Conservation (phyloP, 2,797 vertebrate species). For the Clarias pachynema region DNA sequence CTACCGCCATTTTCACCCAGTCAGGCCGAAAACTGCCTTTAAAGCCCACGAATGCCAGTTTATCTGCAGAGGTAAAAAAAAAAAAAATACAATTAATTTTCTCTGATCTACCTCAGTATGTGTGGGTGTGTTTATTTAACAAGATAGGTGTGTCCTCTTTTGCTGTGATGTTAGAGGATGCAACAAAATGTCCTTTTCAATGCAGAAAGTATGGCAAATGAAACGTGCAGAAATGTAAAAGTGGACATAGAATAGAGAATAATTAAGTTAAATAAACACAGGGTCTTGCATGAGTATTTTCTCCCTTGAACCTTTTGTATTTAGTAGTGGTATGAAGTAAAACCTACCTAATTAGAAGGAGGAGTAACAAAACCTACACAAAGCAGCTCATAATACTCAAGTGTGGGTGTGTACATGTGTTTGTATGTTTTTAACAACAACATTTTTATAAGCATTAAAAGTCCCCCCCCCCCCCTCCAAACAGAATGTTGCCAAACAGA, state of each 20-base stretch:
- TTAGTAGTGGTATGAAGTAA: not conserved
- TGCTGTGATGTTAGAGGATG: not conserved
- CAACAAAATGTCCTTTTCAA: not conserved
- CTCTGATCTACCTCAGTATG: not conserved
- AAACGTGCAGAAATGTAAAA: not conserved
- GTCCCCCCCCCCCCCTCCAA: too few species aligned
- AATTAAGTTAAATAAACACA: not conserved
- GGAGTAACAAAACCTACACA: too few species aligned
- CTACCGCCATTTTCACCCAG: constrained; percentile 85
- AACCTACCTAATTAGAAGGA: not conserved
- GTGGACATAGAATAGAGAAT: not conserved
- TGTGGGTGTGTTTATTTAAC: not conserved
- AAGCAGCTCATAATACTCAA: too few species aligned
- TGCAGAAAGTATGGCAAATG: not conserved
- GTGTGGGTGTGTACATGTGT: too few species aligned
- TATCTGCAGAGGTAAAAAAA: constrained; percentile 76
- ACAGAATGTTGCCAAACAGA: too few species aligned
- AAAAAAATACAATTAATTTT: not conserved
- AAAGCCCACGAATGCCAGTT: constrained; percentile 88
- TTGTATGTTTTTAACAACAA: not conserved
- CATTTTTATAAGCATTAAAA: not conserved
- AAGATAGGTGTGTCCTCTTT: not conserved
- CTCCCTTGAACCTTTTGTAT: too few species aligned
- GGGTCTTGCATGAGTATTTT: not conserved
- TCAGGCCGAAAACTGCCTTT: constrained; percentile 86